Percentiles rank a stretch among this genome's conserved stretches.
Conservation (phyloP, 2,888 invertebrate genomes). For the Gasteruption jaculator region DNA sequence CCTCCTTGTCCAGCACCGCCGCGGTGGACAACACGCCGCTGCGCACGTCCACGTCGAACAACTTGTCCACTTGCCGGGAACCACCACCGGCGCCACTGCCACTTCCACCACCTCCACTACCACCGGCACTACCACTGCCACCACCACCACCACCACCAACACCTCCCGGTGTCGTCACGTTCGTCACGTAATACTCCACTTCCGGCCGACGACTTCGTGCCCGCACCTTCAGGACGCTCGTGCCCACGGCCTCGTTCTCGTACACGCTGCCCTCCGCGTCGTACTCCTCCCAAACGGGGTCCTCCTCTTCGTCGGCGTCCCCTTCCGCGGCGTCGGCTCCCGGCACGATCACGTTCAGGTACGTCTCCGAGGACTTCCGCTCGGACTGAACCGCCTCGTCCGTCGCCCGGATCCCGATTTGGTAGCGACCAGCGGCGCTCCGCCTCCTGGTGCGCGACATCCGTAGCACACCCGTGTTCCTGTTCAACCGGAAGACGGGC, state of each 20-base stretch:
- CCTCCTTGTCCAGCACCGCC: constrained; percentile 76
- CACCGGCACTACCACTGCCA: neutral
- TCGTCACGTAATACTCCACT: constrained; percentile 85
- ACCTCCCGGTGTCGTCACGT: too few relatives aligned
- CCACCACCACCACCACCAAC: constrained; percentile 54
- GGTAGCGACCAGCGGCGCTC: constrained; percentile 63
- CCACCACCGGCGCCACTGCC: constrained; percentile 61
- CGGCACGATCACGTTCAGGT: constrained; percentile 75
- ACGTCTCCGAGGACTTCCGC: constrained; percentile 81
- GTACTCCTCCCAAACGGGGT: constrained; percentile 49
- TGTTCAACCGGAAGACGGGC: constrained; percentile 76
- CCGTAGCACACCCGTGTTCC: constrained; percentile 66
- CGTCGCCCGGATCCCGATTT: constrained; percentile 80
- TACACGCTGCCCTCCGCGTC: constrained; percentile 73
- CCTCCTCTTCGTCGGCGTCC: constrained; percentile 47
- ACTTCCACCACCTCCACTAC: constrained; percentile 83
- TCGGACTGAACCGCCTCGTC: constrained; percentile 89
- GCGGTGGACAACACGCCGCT: constrained; percentile 85
- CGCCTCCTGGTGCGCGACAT: constrained; percentile 49
- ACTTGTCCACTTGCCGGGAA: constrained; percentile 76
- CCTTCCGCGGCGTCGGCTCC: constrained; percentile 60
- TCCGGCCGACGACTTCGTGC: constrained; percentile 61
- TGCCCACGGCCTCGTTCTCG: constrained; percentile 86
- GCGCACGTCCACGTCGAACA: constrained; percentile 87
- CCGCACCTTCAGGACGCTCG: constrained; percentile 75